Conservation (phyloP, 2,797 vertebrate species). For the Aeoliscus strigatus region DNA sequence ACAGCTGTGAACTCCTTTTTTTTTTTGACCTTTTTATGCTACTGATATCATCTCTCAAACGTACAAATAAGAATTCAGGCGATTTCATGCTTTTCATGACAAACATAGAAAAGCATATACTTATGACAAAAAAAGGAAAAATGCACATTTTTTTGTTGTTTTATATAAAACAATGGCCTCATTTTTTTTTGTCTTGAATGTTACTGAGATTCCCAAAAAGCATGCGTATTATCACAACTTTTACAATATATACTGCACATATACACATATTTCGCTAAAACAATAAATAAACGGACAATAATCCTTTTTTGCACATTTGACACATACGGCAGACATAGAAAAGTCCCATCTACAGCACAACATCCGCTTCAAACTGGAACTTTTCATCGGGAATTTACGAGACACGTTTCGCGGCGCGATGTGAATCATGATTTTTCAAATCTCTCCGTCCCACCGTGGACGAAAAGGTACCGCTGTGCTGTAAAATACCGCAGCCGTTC, state of each 20-base stretch:
- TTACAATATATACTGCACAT: slow-evolving; percentile 76
- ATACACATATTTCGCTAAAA: slow-evolving; percentile 77
- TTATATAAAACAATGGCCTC: slow-evolving; percentile 65
- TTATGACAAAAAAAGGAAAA: slow-evolving; percentile 53
- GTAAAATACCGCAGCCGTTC: no score
- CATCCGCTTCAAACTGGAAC: slow-evolving; percentile 80
- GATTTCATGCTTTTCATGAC: slow-evolving; percentile 73
- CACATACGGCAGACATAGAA: slow-evolving; percentile 75
- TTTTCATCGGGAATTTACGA: slow-evolving; percentile 84
- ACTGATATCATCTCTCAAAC: slow-evolving; percentile 57
- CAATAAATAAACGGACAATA: slow-evolving; percentile 90
- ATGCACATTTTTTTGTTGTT: slow-evolving; percentile 63
- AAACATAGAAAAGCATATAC: slow-evolving; percentile 70
- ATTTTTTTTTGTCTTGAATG: slow-evolving; percentile 53
- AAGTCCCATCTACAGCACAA: slow-evolving; percentile 77
- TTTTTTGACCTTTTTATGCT: slow-evolving; percentile 40
- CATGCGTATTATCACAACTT: slow-evolving; percentile 88
- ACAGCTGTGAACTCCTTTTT: slow-evolving; percentile 54
- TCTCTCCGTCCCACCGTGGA: background rate
- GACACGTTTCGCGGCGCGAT: slow-evolving; percentile 84
- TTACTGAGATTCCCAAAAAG: slow-evolving; percentile 73
- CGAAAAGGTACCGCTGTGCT: no score
- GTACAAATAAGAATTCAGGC: slow-evolving; percentile 62
- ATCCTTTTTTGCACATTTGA: slow-evolving; percentile 84
- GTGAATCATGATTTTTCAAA: slow-evolving; percentile 46